Evolutionary conservation across 2,113 vertebrate genomes (phyloP).

Genomic region (Marmota flaviventris): DNA sequence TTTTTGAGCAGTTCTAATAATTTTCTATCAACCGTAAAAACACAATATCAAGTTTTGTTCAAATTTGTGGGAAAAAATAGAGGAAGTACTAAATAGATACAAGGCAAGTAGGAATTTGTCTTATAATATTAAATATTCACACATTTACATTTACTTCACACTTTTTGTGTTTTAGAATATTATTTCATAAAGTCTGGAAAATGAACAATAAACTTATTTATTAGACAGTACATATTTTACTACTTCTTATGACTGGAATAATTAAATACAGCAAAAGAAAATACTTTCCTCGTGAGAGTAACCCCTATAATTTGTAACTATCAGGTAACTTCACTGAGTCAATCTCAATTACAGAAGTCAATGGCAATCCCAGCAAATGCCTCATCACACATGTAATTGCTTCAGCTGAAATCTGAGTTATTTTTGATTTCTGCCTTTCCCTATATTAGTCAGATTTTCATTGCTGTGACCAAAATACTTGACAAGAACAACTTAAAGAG

Average conservation of each 20-base stretch:
- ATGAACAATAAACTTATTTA: not conserved
- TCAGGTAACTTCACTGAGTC: not conserved
- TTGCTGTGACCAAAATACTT: too few species aligned
- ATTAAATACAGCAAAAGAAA: not conserved
- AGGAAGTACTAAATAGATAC: not conserved
- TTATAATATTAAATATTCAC: not conserved
- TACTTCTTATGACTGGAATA: not conserved
- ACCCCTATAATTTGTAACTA: not conserved
- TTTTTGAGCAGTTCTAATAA: not conserved
- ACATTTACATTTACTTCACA: not conserved
- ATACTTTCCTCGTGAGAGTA: not conserved
- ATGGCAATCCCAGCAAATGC: not conserved
- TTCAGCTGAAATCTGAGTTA: not conserved
- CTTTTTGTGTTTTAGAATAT: not conserved
- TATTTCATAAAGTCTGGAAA: not conserved
- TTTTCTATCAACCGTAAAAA: not conserved
- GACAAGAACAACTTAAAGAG: too few species aligned
- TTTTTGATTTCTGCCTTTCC: slow-evolving; percentile 5
- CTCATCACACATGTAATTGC: not conserved
- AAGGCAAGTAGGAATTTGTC: not conserved
- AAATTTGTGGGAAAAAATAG: not conserved
- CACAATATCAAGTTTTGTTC: not conserved
- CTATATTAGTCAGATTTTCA: not conserved
- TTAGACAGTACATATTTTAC: not conserved
- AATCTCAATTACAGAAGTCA: not conserved